These are phyloP conservation scores for Cherax quadricarinatus DNA, from an alignment of 1,140 invertebrate genomes.

Conservation along the genomic window DNA sequence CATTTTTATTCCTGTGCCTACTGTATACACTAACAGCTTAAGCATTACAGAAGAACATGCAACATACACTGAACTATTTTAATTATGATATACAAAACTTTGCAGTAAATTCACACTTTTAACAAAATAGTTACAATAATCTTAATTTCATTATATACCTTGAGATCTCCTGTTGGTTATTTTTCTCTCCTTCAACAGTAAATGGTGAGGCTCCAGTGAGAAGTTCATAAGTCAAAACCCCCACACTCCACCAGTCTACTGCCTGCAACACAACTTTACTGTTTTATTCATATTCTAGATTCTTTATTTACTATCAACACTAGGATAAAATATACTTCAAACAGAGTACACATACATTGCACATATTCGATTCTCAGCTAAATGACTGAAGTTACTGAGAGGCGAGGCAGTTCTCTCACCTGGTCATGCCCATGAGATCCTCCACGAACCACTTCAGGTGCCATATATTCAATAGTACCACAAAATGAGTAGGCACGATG, in stretches of 20 bases:
- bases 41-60: too few species aligned
- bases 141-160: conserved; percentile 8
- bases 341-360: too few species aligned
- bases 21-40: too few species aligned
- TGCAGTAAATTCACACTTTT: too few species aligned
- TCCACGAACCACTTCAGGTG: conserved; percentile 92
- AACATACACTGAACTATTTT: too few species aligned
- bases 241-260: conserved; percentile 98
- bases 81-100: too few species aligned
- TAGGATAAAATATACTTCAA: too few species aligned
- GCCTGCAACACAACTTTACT: conserved; percentile 81
- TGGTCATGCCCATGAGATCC: conserved; percentile 91
- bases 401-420: conserved; percentile 76
- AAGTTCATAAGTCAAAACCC: conserved; percentile 97
- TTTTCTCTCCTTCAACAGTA: conserved; percentile 94
- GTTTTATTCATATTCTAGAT: not conserved
- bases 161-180: conserved; percentile 94
- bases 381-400: too few species aligned
- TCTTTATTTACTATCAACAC: too few species aligned
- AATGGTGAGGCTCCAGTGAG: conserved; percentile 98
- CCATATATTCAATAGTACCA: conserved; percentile 98
- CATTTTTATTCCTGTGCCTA: too few species aligned
- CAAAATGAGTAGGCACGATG: conserved; percentile 96
- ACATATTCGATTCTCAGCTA: too few species aligned
- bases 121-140: too few species aligned